These are phyloP conservation scores for Hoplodrina blanda DNA, from an alignment of 2,888 invertebrate genomes.

Conservation along the genomic window DNA sequence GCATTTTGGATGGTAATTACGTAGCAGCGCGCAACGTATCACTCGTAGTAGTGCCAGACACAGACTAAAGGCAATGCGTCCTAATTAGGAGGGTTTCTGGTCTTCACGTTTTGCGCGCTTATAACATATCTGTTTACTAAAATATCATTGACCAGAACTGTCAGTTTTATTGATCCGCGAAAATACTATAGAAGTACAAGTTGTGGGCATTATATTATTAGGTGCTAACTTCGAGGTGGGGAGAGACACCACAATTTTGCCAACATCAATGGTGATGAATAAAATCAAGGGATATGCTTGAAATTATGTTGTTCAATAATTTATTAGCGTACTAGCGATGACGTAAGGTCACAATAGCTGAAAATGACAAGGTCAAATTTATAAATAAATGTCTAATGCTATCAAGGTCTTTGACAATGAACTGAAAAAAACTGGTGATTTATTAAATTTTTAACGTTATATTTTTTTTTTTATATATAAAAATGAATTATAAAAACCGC, in stretches of 20 bases:
- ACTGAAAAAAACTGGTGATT: slow-evolving; percentile 1
- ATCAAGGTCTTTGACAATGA: slow-evolving; percentile 52
- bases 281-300: slow-evolving; percentile 1
- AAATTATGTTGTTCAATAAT: slow-evolving; percentile 15
- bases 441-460: neutral
- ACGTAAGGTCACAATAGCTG: slow-evolving; percentile 85
- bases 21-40: too few species aligned
- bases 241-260: neutral
- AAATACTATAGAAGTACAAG: neutral
- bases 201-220: too few species aligned
- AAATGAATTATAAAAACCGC: neutral
- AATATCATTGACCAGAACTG: too few species aligned
- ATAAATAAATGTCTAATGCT: slow-evolving; percentile 76
- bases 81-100: too few species aligned
- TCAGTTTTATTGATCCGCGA: neutral
- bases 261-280: neutral
- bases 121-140: too few species aligned
- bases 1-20: too few species aligned
- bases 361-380: slow-evolving; percentile 87
- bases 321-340: slow-evolving; percentile 66
- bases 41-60: too few species aligned
- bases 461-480: neutral
- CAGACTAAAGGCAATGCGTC: too few species aligned
- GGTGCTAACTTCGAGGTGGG: neutral
- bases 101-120: too few species aligned